These are phyloP conservation scores for Isurus oxyrinchus DNA, from an alignment of 2,113 vertebrate genomes.

Conservation along the genomic window DNA sequence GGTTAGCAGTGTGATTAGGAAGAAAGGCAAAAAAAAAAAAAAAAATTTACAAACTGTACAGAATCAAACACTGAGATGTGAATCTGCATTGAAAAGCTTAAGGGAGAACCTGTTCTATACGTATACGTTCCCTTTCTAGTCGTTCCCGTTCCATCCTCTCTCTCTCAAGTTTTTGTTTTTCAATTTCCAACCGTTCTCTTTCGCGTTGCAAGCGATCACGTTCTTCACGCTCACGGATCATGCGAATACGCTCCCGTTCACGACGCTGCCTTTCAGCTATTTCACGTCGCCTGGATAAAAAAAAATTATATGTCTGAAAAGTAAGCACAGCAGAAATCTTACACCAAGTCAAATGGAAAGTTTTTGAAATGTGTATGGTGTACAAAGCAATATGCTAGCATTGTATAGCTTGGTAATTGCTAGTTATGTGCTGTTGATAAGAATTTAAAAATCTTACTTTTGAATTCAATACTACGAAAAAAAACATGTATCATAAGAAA, in stretches of 20 bases:
- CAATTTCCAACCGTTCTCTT: conserved; percentile 85
- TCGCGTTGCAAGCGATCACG: conserved; percentile 85
- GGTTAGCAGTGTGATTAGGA: neutral
- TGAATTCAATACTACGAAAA: neutral
- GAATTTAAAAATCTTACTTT: neutral
- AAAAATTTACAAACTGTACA: neutral
- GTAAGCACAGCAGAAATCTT: neutral
- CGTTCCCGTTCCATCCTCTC: conserved; percentile 92
- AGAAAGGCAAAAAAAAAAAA: neutral
- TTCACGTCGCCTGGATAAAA: conserved; percentile 72
- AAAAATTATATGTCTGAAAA: neutral
- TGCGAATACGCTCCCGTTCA: conserved; percentile 77
- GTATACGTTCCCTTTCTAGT: conserved; percentile 86
- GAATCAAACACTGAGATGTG: neutral
- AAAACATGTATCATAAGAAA: neutral
- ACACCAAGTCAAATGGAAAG: neutral
- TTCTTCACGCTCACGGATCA: conserved; percentile 85
- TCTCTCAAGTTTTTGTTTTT: conserved; percentile 88
- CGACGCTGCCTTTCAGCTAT: conserved; percentile 74
- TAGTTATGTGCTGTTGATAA: neutral
- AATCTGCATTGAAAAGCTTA: neutral
- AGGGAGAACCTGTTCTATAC: conserved; percentile 68
- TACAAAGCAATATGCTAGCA: neutral
- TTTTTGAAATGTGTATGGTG: neutral
- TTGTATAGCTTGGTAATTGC: neutral